Evolutionary conservation across 2,797 vertebrate genomes (phyloP).

Genomic region (Brachymystax lenok): DNA sequence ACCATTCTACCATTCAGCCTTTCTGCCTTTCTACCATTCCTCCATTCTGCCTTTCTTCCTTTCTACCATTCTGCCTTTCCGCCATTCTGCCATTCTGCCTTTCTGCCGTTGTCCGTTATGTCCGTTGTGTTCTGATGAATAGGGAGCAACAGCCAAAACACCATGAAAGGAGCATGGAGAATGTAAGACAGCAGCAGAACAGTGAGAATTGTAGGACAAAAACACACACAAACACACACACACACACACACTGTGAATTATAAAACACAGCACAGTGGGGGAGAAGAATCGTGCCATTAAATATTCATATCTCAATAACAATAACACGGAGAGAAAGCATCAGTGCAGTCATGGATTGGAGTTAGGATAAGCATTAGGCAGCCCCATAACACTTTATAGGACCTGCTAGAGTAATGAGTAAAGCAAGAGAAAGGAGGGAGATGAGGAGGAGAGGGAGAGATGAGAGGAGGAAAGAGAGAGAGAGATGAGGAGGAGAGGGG

Average conservation of each 20-base stretch:
- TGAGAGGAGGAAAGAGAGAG: no score
- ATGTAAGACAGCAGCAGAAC: neutral
- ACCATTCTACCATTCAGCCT: no score
- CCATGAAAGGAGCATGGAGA: neutral
- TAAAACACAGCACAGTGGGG: neutral
- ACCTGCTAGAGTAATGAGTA: conserved; percentile 20
- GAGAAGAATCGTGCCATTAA: neutral
- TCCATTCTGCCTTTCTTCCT: no score
- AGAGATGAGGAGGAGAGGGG: no score
- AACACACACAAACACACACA: no score
- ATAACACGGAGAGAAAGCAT: conserved; percentile 1
- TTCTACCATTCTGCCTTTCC: no score
- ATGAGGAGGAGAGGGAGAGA: no score
- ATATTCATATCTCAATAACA: conserved; percentile 31
- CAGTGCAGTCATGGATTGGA: neutral
- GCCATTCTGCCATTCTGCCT: no score
- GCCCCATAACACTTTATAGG: conserved; percentile 3
- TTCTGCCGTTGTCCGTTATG: neutral
- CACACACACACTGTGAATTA: no score
- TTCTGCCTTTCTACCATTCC: no score
- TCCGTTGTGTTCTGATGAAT: neutral
- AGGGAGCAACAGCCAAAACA: neutral
- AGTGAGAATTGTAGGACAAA: neutral
- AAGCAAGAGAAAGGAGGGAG: neutral
- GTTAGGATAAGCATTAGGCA: conserved; percentile 6